phyloP scores from a whole-genome alignment of 2,113 vertebrate species.

The Petrocephalus zakoni region DNA sequence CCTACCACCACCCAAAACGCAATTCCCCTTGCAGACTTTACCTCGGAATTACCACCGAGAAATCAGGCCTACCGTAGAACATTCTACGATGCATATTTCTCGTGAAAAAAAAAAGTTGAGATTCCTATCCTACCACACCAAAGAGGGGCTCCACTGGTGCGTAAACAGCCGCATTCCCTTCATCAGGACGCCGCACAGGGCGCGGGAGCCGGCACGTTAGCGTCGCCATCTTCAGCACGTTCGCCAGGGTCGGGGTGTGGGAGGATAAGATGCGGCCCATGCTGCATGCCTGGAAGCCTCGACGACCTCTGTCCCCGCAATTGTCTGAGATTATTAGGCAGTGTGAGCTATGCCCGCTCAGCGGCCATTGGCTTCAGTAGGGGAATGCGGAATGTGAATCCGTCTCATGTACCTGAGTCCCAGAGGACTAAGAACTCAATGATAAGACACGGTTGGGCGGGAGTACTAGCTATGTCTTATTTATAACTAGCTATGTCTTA shows the following conservation, averaged over 20 bases:
- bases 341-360: not conserved
- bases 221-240: not conserved
- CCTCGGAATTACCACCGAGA: not conserved
- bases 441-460: not conserved
- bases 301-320: not conserved
- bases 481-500: not conserved
- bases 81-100: not conserved
- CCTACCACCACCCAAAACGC: not conserved
- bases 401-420: not conserved
- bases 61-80: not conserved
- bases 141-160: not conserved
- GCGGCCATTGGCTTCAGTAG: not conserved
- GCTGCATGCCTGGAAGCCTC: not conserved
- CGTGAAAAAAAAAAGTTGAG: not conserved
- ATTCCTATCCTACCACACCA: not conserved
- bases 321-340: conserved; percentile 15
- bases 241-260: not conserved
- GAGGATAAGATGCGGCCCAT: no score
- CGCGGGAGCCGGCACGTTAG: not conserved
- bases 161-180: not conserved
- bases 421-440: not conserved
- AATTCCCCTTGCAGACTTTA: not conserved
- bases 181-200: not conserved
- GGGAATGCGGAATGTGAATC: not conserved
- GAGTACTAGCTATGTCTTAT: not conserved